Evolutionary conservation across 2,888 invertebrate species (phyloP).

Genomic region (Amblyjoppa fuscipennis): DNA sequence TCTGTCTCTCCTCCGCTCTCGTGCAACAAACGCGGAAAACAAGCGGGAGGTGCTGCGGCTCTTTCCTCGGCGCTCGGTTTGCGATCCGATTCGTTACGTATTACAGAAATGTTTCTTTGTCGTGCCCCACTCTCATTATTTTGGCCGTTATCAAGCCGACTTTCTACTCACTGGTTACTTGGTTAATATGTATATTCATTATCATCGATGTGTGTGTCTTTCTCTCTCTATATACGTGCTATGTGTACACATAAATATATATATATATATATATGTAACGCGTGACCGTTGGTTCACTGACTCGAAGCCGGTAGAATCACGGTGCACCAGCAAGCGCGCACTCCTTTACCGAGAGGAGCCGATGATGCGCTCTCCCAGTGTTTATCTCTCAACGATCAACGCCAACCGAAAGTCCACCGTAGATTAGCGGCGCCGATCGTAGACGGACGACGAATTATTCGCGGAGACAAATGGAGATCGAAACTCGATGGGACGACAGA

Average conservation of each 20-base stretch:
- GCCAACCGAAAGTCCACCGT: not conserved
- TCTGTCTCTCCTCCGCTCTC: not conserved
- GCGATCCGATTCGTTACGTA: slow-evolving; percentile 41
- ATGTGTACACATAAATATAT: not conserved
- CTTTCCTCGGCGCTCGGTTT: slow-evolving; percentile 7
- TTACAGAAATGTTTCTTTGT: slow-evolving; percentile 49
- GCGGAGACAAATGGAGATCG: not conserved
- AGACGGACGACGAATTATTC: not conserved
- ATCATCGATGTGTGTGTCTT: not conserved
- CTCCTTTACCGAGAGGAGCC: slow-evolving; percentile 12
- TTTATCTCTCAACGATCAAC: not conserved
- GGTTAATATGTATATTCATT: slow-evolving; percentile 31
- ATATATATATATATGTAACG: slow-evolving; percentile 35
- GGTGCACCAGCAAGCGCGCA: slow-evolving; percentile 16
- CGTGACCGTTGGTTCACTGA: slow-evolving; percentile 60
- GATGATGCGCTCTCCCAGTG: not conserved
- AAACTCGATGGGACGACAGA: not conserved
- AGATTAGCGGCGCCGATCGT: not conserved
- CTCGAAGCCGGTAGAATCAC: slow-evolving; percentile 22
- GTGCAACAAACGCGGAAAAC: not conserved
- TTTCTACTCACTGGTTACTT: slow-evolving; percentile 61
- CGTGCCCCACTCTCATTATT: slow-evolving; percentile 40
- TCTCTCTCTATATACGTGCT: not conserved
- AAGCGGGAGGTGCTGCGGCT: not conserved
- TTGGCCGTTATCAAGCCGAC: slow-evolving; percentile 58